These are phyloP conservation scores for Melanerpes aurifrons DNA, from an alignment of 2,113 vertebrate species.

Conservation along the genomic window DNA sequence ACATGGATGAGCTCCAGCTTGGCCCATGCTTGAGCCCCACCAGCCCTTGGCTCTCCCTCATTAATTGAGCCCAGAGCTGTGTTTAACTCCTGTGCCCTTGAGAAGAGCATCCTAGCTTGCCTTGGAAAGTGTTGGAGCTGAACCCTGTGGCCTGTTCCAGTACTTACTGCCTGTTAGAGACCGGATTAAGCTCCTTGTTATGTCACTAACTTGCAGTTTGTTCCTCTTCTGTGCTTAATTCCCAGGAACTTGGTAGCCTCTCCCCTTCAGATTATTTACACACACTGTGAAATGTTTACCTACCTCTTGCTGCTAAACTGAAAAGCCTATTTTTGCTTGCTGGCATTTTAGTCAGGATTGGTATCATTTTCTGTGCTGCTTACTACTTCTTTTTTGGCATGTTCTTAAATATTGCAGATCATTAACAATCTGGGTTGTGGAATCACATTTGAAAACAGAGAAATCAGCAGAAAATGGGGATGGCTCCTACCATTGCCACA, in stretches of 20 bases:
- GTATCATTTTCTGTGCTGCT: background rate
- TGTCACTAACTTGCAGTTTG: background rate
- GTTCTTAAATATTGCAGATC: background rate
- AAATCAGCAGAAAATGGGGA: background rate
- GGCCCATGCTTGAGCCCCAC: background rate
- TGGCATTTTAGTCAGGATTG: background rate
- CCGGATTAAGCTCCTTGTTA: background rate
- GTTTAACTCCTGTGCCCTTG: rapidly evolving
- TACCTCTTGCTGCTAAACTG: background rate
- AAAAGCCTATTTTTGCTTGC: background rate
- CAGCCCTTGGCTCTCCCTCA: background rate
- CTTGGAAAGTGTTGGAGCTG: background rate
- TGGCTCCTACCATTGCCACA: background rate
- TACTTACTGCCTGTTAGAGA: background rate
- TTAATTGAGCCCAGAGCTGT: background rate
- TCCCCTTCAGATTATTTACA: constrained; percentile 1
- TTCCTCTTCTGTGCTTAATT: background rate
- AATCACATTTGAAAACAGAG: background rate
- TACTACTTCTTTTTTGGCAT: background rate
- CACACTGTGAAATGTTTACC: background rate
- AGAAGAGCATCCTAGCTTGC: background rate
- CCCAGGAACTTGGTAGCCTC: background rate
- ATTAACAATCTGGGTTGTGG: background rate
- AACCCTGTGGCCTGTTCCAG: background rate
- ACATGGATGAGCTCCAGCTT: background rate